Base-by-base conservation (phyloP, 2,888 invertebrate species). In the Tinea trinotella region DNA sequence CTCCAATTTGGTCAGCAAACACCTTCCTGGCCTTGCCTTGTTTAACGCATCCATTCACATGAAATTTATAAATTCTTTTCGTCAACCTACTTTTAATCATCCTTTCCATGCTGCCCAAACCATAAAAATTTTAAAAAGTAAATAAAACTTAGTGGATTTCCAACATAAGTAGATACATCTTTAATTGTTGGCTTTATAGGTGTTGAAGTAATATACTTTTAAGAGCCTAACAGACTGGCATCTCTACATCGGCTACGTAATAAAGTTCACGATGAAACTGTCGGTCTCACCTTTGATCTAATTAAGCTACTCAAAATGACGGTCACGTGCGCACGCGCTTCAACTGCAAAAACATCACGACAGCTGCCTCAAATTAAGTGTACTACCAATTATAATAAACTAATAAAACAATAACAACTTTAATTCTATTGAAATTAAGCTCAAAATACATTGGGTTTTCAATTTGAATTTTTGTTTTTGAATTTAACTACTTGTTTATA, bases 241-340 rank as follows among this genome's bases (percentile, higher is more conserved):
- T n/a, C n/a, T n/a, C n/a, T n/a, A n/a, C n/a, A n/a, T n/a, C 24
- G 20, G 17, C 44, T 44, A 4, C 17, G 19, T 50, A 24, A 22
- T 18, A 50, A 48, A 22, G 24, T 50, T 50, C 24, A 50, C 19
- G 24, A 50, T 24, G 13, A 24, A 50, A 50, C 50, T 50, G 50
- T 50, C 50, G 50, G 50, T 50, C 22, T 50, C 72, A 77, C 77
- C 74, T 79, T 77, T 79, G 78, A 77, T 79, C 73, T 76, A 77
- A 79, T 80, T 79, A 75, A 66, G 66, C 65, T 67, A 64, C 72
- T 76, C 66, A 66, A 63, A 64, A 77, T 73, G 67, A 62, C 56
- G 60, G 70, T 73, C 79, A 76, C 78, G 77, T 77, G 63, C 64
- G 60, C 59, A 59, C 59, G 66, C 65, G 65, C 52, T 35, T 54